Conservation (phyloP, 2,888 invertebrate species). For the Ecdyonurus torrentis region DNA sequence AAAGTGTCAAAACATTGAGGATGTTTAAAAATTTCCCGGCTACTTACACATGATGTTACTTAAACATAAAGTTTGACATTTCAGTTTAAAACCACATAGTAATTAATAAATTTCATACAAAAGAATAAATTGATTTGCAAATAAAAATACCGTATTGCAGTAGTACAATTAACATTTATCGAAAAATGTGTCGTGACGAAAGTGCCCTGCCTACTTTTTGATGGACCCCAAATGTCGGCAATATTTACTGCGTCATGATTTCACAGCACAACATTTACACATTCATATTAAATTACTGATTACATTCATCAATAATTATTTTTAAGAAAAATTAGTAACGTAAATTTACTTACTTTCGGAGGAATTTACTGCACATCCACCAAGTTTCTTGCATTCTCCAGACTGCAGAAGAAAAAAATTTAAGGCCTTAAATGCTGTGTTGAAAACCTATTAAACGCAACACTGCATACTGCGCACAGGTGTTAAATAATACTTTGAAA, state of each 20-base stretch:
- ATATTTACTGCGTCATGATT: not conserved
- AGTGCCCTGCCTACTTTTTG: not conserved
- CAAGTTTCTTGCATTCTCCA: not conserved
- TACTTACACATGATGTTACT: not conserved
- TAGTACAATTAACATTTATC: not conserved
- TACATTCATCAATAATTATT: not conserved
- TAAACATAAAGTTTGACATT: not conserved
- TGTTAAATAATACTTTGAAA: too few relatives aligned
- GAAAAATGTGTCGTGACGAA: not conserved
- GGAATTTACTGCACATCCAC: not conserved
- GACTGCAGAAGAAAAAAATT: not conserved
- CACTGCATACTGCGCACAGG: too few relatives aligned
- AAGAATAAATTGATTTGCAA: not conserved
- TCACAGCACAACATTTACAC: not conserved
- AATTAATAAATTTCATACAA: not conserved
- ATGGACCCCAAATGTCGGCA: not conserved
- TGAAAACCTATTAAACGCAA: conserved; percentile 5
- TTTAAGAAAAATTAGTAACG: not conserved
- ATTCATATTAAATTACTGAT: not conserved
- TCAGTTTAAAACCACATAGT: not conserved
- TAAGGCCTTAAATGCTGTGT: too few relatives aligned
- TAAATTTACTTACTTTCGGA: not conserved
- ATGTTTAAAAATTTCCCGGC: not conserved
- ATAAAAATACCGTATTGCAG: not conserved
- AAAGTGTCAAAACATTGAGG: too few relatives aligned